phyloP scores from a whole-genome alignment of 2,113 vertebrate genomes.

The Nerophis lumbriciformis region DNA sequence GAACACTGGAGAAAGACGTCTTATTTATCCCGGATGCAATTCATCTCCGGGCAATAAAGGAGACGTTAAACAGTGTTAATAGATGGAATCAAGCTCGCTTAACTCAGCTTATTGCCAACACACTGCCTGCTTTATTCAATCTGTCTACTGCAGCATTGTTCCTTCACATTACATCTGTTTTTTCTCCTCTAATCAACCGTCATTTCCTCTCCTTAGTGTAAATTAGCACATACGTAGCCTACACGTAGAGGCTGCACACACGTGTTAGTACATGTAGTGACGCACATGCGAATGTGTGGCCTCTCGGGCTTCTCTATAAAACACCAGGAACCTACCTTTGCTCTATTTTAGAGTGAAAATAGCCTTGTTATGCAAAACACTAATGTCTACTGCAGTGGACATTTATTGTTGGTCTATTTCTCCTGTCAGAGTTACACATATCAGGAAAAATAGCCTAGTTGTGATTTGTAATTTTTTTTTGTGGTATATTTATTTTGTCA shows the following conservation, averaged over 20 bases:
- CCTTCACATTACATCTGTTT: conserved; percentile 66
- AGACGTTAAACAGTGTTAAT: conserved; percentile 65
- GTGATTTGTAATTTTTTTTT: too few relatives aligned
- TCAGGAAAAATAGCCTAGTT: too few relatives aligned
- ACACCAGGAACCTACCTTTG: too few relatives aligned
- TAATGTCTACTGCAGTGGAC: too few relatives aligned
- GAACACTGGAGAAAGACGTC: conserved; percentile 28
- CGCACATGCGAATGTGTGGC: conserved; percentile 7
- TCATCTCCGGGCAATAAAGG: conserved; percentile 57
- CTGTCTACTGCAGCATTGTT: conserved; percentile 46
- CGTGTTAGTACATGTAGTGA: not conserved
- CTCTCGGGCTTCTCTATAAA: not conserved
- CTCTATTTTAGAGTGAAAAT: too few relatives aligned
- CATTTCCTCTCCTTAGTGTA: conserved; percentile 54
- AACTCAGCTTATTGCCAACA: conserved; percentile 57
- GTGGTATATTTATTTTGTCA: too few relatives aligned
- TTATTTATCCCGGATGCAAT: conserved; percentile 36
- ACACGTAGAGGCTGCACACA: conserved; percentile 12
- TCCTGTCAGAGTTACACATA: too few relatives aligned
- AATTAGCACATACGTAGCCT: conserved; percentile 44
- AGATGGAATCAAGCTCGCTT: conserved; percentile 63
- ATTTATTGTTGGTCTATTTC: too few relatives aligned
- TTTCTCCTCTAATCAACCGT: conserved; percentile 65
- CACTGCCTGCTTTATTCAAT: conserved; percentile 62
- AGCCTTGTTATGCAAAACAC: too few relatives aligned